Percentiles rank a stretch among this genome's conserved stretches.
These are phyloP conservation scores for Muraenolepis orangiensis DNA, from an alignment of 2,797 vertebrate species.

Conservation along the genomic window DNA sequence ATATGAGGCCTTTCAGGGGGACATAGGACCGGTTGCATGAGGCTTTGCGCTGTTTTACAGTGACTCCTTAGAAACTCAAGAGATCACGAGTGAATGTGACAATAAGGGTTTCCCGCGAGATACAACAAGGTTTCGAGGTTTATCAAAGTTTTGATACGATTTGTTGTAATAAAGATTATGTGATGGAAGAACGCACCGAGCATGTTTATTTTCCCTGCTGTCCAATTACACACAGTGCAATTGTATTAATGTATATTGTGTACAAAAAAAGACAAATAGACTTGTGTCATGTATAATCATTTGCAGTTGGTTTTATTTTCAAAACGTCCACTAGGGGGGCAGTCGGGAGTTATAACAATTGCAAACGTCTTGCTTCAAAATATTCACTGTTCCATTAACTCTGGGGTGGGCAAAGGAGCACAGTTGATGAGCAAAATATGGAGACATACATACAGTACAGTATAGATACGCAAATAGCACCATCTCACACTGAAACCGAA, in stretches of 20 bases:
- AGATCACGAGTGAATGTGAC: background rate
- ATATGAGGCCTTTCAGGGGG: background rate
- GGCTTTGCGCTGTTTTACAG: constrained; percentile 8
- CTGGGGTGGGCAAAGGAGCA: constrained; percentile 70
- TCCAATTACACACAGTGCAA: constrained; percentile 1
- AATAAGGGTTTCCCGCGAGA: background rate
- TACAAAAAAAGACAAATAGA: constrained; percentile 1
- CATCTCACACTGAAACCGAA: constrained; percentile 63
- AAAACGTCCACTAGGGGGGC: constrained; percentile 59
- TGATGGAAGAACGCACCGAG: constrained; percentile 43
- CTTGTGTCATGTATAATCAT: constrained; percentile 48
- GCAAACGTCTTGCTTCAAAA: constrained; percentile 70
- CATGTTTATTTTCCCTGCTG: background rate
- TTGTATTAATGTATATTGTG: background rate
- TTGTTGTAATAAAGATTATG: constrained; percentile 67
- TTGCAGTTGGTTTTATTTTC: constrained; percentile 70
- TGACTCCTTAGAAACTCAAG: constrained; percentile 10
- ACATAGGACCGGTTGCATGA: background rate
- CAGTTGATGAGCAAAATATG: constrained; percentile 64
- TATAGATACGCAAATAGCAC: constrained; percentile 73
- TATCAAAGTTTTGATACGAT: constrained; percentile 65
- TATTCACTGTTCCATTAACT: constrained; percentile 68
- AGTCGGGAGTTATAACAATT: constrained; percentile 53
- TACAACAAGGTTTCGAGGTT: constrained; percentile 37
- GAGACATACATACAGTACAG: constrained; percentile 66